Evolutionary conservation across 2,113 vertebrate genomes (phyloP).

Genomic region (Helogale parvula): DNA sequence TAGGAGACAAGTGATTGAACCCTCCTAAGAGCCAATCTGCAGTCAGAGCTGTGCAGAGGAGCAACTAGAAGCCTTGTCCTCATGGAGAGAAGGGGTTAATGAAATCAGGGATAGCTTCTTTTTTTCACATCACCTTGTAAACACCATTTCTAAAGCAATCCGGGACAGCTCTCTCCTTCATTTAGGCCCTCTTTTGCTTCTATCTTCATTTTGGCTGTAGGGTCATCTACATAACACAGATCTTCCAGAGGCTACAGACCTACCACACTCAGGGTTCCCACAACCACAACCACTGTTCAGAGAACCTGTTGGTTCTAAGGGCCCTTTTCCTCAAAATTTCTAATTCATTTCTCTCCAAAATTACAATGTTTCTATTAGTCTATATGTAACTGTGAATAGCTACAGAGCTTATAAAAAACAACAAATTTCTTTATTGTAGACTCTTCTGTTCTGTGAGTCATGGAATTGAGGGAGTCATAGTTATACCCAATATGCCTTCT

Average conservation of each 20-base stretch:
- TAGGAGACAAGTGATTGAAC: background rate
- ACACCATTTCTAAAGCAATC: background rate
- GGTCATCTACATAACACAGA: background rate
- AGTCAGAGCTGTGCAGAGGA: background rate
- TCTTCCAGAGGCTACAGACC: background rate
- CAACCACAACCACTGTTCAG: background rate
- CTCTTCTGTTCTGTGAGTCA: background rate
- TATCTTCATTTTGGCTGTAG: background rate
- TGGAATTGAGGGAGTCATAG: background rate
- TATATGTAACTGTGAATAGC: background rate
- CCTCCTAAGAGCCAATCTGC: background rate
- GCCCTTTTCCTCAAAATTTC: background rate
- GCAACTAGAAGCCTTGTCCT: background rate
- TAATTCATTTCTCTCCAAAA: background rate
- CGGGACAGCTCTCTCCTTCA: background rate
- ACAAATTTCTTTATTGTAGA: background rate
- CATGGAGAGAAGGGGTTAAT: background rate
- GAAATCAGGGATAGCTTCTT: background rate
- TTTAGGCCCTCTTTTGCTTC: background rate
- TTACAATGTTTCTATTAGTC: background rate
- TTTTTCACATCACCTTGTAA: background rate
- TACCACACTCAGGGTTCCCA: background rate
- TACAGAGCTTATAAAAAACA: background rate
- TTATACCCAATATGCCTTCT: background rate
- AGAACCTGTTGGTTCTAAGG: background rate